Evolutionary conservation across 2,888 invertebrate genomes (phyloP), one percentile per base, ranked within the genome.

Genomic region (Chalcis sispes): DNA sequence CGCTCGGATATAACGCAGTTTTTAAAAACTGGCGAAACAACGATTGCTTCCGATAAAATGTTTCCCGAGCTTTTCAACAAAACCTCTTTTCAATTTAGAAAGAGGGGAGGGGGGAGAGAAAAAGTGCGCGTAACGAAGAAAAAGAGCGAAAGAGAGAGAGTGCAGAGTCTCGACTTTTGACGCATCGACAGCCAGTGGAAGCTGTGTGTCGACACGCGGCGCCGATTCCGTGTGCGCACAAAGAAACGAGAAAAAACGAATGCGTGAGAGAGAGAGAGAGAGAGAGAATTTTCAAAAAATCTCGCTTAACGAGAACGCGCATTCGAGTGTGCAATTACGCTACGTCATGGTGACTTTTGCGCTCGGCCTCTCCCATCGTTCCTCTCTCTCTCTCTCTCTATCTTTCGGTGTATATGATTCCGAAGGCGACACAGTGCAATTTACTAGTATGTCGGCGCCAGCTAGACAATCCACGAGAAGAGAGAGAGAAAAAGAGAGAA

Each of bases 311-410:
- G 59, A 52, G 72, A 48, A 18, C 36, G 36, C 20, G n/a, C 23
- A 32, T 56, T 72, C 56, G 72, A 72, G 64, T 64, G 64, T n/a
- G 64, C 61, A 61, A 73, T 73, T 73, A 73, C 61, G 66, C 23
- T 32, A 25, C 72, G 72, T 64, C 64, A 72, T 42, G 56, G 42
- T 46, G 29, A 50, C 54, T 72, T 72, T 64, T 46, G 20, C 32
- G 15, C 15, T 50, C 50, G 15, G 2, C 10, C 50, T 23, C 36
- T 65, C 65, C 29, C 4, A 18, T 52, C 32, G n/a, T 3, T 46
- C 46, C 25, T 2, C 13, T 61, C 40, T 13, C 2, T 40, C 59
- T 15, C 8, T 61, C 40, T 23, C 36, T 42, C 61, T 10, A n/a
- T 36, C 10, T 36, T 10, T 36, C 36, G 36, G 4, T 36, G 10